A percentile compares a stretch with the other conserved stretches of the same genome.
Evolutionary conservation across 37 sponge, comb jelly and placozoan species (phyloP).

Genomic region (Hexactinellida sp.): DNA sequence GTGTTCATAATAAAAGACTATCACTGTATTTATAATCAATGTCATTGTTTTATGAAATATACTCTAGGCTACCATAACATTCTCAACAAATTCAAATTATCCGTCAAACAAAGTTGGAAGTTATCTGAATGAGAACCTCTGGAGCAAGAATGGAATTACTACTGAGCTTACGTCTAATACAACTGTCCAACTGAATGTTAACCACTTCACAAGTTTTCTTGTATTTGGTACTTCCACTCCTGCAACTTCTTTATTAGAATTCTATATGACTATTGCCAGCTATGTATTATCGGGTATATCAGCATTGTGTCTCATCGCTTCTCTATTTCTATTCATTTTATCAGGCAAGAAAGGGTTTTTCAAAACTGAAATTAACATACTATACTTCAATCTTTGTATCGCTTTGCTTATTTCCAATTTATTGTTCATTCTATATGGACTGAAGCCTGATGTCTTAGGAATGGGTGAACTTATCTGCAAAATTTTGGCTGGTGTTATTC

Average conservation of each 20-base stretch:
- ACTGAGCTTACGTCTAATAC: neutral
- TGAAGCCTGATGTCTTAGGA: neutral
- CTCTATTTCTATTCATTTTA: neutral
- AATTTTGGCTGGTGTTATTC: neutral
- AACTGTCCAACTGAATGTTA: neutral
- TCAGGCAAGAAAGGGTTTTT: conserved; percentile 5
- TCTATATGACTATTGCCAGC: neutral
- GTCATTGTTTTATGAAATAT: neutral
- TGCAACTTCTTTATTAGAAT: neutral
- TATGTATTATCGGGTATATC: neutral
- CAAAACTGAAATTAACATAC: neutral
- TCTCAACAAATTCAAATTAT: neutral
- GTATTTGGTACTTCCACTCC: neutral
- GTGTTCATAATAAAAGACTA: neutral
- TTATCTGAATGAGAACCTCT: neutral
- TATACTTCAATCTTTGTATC: neutral
- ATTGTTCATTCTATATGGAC: neutral
- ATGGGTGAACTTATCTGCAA: neutral
- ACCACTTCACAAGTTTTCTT: neutral
- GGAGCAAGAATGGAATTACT: neutral
- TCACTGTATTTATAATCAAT: neutral
- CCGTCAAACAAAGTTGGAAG: neutral
- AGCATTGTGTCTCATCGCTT: neutral
- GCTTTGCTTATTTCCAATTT: neutral
- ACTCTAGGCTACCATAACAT: neutral